Evolutionary conservation across 2,113 vertebrate genomes (phyloP).

Genomic region (Clarias macrocephalus): DNA sequence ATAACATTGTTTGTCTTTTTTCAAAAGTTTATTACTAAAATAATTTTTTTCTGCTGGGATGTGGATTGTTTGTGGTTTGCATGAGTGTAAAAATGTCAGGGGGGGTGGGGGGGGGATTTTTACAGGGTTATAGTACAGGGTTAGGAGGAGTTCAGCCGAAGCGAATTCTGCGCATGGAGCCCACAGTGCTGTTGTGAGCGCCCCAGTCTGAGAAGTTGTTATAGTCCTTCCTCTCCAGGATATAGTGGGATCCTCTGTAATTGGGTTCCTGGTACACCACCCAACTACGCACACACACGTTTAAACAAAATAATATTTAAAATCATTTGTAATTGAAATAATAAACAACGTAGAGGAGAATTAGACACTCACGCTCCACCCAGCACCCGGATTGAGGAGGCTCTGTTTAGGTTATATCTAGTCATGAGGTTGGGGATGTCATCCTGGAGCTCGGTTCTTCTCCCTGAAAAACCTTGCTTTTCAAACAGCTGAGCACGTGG

Average conservation of each 20-base stretch:
- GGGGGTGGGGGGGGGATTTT: not conserved
- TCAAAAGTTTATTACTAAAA: constrained; percentile 69
- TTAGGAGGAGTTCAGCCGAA: constrained; percentile 63
- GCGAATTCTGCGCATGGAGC: constrained; percentile 71
- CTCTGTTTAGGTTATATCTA: constrained; percentile 68
- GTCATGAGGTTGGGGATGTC: constrained; percentile 73
- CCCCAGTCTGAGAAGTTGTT: constrained; percentile 76
- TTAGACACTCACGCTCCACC: constrained; percentile 63
- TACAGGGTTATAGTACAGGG: constrained; percentile 27
- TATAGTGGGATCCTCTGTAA: constrained; percentile 73
- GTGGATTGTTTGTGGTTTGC: constrained; percentile 45
- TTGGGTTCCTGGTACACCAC: constrained; percentile 76
- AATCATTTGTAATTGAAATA: not conserved
- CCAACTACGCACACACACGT: constrained; percentile 63
- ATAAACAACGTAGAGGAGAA: not conserved
- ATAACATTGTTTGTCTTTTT: constrained; percentile 49
- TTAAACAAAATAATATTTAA: not conserved
- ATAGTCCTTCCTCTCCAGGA: constrained; percentile 74
- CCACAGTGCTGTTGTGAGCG: constrained; percentile 71
- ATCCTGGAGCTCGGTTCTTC: constrained; percentile 75
- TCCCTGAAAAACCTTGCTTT: constrained; percentile 70
- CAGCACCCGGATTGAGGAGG: constrained; percentile 70
- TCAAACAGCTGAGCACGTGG: constrained; percentile 60
- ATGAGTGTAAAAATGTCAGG: constrained; percentile 35
- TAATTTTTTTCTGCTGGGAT: constrained; percentile 46